Percentiles rank a stretch among this genome's conserved stretches.
Evolutionary conservation across 2,888 invertebrate species (phyloP).

Genomic region (Eristalis tenax): DNA sequence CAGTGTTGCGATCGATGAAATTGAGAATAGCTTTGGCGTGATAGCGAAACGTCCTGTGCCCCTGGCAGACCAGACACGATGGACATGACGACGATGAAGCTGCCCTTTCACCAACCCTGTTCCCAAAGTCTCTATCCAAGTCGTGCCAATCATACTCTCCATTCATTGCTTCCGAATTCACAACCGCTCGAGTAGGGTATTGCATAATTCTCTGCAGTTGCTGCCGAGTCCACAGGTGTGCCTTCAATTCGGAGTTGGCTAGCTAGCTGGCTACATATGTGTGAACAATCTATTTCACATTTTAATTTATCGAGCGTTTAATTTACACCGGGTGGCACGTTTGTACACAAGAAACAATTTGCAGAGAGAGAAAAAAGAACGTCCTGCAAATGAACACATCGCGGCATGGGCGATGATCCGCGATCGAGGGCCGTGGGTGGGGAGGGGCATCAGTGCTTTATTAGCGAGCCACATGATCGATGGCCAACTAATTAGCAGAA

Average conservation of each 20-base stretch:
- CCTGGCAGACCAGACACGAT: too few species aligned
- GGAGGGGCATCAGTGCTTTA: not conserved
- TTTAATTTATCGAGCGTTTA: slow-evolving; percentile 55
- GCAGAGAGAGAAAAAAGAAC: not conserved
- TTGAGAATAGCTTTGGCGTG: too few species aligned
- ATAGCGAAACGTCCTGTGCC: too few species aligned
- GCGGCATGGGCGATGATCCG: not conserved
- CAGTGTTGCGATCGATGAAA: too few species aligned
- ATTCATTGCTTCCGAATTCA: too few species aligned
- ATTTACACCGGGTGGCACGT: slow-evolving; percentile 47
- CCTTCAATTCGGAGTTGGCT: not conserved
- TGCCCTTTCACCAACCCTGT: too few species aligned
- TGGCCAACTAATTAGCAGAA: slow-evolving; percentile 47
- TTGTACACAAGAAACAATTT: not conserved
- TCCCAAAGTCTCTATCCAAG: too few species aligned
- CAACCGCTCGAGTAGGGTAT: not conserved
- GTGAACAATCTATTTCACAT: slow-evolving; percentile 56
- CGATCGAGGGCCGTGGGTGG: not conserved
- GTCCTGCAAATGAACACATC: slow-evolving; percentile 9
- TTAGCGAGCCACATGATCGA: slow-evolving; percentile 58
- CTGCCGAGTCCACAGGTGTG: not conserved
- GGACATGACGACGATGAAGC: too few species aligned
- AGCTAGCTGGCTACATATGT: not conserved
- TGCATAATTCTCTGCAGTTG: not conserved
- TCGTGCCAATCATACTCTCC: too few species aligned